Evolutionary conservation across 2,888 invertebrate species (phyloP), one percentile per base, ranked within the genome.

Genomic region (Bembecia ichneumoniformis): DNA sequence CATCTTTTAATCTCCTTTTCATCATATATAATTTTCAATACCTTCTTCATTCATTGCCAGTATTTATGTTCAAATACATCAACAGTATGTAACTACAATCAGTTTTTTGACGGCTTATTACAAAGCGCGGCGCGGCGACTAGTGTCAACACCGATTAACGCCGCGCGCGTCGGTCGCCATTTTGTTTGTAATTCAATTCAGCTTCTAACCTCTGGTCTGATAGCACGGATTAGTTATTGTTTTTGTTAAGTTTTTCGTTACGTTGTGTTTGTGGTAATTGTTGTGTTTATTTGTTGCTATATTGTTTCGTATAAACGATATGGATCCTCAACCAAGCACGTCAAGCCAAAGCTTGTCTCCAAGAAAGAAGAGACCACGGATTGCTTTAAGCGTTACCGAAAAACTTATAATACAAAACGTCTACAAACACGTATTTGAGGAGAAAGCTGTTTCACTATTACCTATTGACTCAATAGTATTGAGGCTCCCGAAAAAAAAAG

Each of bases 341-440:
- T 53, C 54, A 54, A 56, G 54, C 49, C 51, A 56, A 51, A 52
- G 55, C 52, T 55, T 56, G 53, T 55, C 53, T 50, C 55, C 56
- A 55, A 57, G 48, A 55, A 55, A 57, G 53, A 56, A 52, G 48
- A 55, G 55, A 53, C 53, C 50, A 50, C 54, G 49, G 49, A 46
- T 52, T 46, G 49, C 51, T 52, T 48, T 55, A 49, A 52, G 52
- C 52, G 50, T 52, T 54, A 52, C 54, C 52, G 56, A 54, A 56
- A 56, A 54, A 48, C 51, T 54, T 47, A 56, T 56, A 51, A 50
- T 55, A 53, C 55, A 55, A 51, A 58, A 57, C 51, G 52, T 57
- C 52, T 57, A 57, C 55, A 59, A 59, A 55, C 52, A 55, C 54
- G 56, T 57, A 53, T 56, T 59, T 55, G 56, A 57, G 55, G 52